Evolutionary conservation across 2,888 invertebrate species (phyloP), one percentile per base, ranked within the genome.

Genomic region (Dryocosmus kuriphilus): DNA sequence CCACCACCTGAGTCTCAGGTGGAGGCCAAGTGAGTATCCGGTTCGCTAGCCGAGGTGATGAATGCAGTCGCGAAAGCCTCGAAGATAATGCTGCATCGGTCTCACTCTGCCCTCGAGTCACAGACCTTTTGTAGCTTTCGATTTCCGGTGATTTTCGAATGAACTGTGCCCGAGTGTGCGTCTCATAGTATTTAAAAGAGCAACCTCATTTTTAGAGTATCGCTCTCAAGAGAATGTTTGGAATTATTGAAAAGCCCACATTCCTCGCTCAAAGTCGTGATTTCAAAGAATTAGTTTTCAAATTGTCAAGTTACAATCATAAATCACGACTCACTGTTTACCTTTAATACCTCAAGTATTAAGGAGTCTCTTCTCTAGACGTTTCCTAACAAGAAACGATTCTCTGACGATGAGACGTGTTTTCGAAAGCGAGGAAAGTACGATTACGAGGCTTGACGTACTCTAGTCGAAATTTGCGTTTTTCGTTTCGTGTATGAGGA

Each of bases 21-120:
- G 67, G 90, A 89, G 84, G 86, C 89, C 76, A 91, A 91, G 91
- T 91, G 91, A 91, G 90, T 90, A 85, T 86, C 85, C 83, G 89
- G 89, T 83, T 86, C 88, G 82, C 84, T 88, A 86, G 86, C 85
- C 83, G 90, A 90, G 84, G 86, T 90, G 83, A 87, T 88, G 84
- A 87, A 84, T 81, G 84, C 85, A 80, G 86, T 90, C 77, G 84
- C 87, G 75, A 87, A 86, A 84, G 87, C 89, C 81, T 90, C 91
- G 78, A 89, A 87, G 81, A 88, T 83, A 82, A 84, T 90, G 80
- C 85, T 90, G 77, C 85, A 85, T 84, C 89, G 88, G 85, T 89
- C 91, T 79, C 86, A 90, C 84, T 86, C 88, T 85, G 87, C 87
- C 84, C 84, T 90, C 86, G 89, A 89, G 84, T 86, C 88, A 84